Percentiles rank a stretch among this genome's conserved stretches.
Conservation (phyloP, 1,140 invertebrate species). For the Ditylenchus dipsaci region DNA sequence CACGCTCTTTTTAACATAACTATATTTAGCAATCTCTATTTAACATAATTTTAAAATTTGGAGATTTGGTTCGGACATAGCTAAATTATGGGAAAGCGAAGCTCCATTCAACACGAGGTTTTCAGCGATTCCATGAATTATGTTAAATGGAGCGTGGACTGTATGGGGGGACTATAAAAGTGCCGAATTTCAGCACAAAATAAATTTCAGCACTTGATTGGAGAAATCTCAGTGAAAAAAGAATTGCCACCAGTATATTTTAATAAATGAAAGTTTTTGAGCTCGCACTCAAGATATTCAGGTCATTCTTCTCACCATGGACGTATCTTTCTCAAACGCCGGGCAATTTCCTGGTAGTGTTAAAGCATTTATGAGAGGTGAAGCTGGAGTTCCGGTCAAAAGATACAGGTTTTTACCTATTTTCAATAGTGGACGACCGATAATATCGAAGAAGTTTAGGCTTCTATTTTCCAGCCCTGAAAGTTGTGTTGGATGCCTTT, state of each 20-base stretch:
- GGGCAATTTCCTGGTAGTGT: background rate
- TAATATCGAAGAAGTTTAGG: constrained; percentile 14
- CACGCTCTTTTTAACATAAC: too few relatives aligned
- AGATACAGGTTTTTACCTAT: background rate
- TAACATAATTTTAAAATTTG: too few relatives aligned
- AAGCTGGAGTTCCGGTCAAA: constrained; percentile 46
- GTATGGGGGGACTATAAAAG: too few relatives aligned
- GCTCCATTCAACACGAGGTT: too few relatives aligned
- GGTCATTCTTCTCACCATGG: constrained; percentile 49
- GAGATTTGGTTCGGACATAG: too few relatives aligned
- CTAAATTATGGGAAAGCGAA: too few relatives aligned
- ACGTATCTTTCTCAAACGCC: constrained; percentile 42
- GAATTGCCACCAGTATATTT: constrained; percentile 20
- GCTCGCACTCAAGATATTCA: too few relatives aligned
- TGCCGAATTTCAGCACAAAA: too few relatives aligned
- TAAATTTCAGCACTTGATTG: background rate
- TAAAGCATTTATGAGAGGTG: constrained; percentile 18
- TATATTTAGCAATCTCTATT: too few relatives aligned
- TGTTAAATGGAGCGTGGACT: too few relatives aligned
- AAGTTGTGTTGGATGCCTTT: constrained; percentile 54
- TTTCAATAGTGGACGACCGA: background rate
- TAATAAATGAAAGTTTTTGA: too few relatives aligned
- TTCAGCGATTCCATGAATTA: too few relatives aligned
- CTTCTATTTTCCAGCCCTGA: constrained; percentile 39
- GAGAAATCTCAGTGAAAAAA: constrained; percentile 28